phyloP scores from a whole-genome alignment of 1,140 invertebrate genomes.

The Tetragnatha versicolor region DNA sequence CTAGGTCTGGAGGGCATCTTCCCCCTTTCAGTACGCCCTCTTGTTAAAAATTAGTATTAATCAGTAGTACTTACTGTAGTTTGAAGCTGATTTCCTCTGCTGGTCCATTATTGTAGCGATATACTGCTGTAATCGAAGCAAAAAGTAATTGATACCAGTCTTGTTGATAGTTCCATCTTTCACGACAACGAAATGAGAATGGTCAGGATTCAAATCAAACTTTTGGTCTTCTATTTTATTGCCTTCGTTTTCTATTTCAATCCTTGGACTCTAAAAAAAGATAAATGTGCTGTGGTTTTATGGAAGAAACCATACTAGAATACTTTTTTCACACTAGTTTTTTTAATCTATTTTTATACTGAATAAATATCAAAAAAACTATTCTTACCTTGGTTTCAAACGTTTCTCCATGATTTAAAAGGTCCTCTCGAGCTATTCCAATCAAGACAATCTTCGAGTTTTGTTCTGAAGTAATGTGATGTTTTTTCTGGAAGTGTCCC shows the following conservation, averaged over 20 bases:
- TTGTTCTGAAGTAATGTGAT: not conserved
- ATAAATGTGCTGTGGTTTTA: not conserved
- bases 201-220: slow-evolving; percentile 59
- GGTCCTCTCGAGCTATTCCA: slow-evolving; percentile 52
- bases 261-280: slow-evolving; percentile 8
- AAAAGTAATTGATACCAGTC: slow-evolving; percentile 58
- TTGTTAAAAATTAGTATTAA: too few species aligned
- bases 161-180: slow-evolving; percentile 57
- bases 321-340: too few species aligned
- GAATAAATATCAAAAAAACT: not conserved
- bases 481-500: slow-evolving; percentile 53
- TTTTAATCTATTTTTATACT: too few species aligned
- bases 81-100: slow-evolving; percentile 20
- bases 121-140: slow-evolving; percentile 56
- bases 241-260: slow-evolving; percentile 58
- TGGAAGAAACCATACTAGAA: not conserved
- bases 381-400: slow-evolving; percentile 36
- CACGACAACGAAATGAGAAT: slow-evolving; percentile 58
- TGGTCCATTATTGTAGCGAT: slow-evolving; percentile 24
- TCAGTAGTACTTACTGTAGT: slow-evolving; percentile 11
- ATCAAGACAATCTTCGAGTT: slow-evolving; percentile 35
- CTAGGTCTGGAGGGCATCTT: too few species aligned
- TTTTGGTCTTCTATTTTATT: slow-evolving; percentile 57
- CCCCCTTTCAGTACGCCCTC: too few species aligned
- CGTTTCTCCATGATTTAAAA: slow-evolving; percentile 44